These are phyloP conservation scores for Chroicocephalus ridibundus DNA, from an alignment of 2,113 vertebrate species.

Conservation along the genomic window DNA sequence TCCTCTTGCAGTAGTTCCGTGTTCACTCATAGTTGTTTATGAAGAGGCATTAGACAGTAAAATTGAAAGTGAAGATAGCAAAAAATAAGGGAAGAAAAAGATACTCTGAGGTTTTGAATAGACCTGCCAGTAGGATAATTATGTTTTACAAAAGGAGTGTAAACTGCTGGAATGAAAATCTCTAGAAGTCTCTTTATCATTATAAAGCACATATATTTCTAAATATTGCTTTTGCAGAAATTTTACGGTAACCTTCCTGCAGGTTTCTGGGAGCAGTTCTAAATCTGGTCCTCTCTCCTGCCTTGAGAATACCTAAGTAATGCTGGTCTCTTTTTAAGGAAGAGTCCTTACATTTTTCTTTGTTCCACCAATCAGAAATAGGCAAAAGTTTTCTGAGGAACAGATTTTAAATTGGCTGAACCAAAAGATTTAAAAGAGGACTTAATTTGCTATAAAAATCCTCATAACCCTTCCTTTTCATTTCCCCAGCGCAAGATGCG, in stretches of 20 bases:
- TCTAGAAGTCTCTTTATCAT: neutral
- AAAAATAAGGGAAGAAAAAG: neutral
- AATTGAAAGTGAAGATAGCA: neutral
- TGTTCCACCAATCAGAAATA: neutral
- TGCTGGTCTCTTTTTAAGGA: neutral
- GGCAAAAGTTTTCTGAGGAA: neutral
- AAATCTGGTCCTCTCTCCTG: neutral
- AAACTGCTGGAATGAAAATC: neutral
- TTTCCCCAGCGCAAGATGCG: neutral
- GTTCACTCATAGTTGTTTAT: neutral
- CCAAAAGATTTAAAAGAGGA: neutral
- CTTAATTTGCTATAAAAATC: neutral
- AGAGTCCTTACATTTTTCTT: neutral
- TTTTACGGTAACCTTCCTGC: neutral
- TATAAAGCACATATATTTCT: neutral
- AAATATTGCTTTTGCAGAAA: neutral
- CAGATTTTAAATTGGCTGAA: neutral
- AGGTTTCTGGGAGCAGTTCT: neutral
- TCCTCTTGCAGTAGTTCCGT: neutral
- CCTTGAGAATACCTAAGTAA: neutral
- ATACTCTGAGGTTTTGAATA: neutral
- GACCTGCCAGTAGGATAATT: neutral
- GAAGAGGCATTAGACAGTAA: neutral
- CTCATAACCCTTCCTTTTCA: neutral
- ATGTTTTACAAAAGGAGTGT: neutral